These are phyloP conservation scores for Gouania willdenowi DNA, from an alignment of 2,797 vertebrate genomes.

Conservation along the genomic window DNA sequence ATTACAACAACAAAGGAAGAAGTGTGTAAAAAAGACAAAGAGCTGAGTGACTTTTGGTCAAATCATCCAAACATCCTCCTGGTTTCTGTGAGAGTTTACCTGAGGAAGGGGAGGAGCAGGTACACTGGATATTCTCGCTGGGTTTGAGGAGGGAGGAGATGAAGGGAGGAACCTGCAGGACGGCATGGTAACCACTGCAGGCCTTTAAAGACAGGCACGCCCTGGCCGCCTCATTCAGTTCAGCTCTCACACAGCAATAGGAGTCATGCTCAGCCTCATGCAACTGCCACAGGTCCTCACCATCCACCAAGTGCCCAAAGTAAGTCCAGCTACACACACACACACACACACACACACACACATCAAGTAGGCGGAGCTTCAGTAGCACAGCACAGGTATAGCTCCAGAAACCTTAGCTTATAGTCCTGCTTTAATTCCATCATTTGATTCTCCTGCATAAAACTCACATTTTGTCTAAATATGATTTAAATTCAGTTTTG, in stretches of 20 bases:
- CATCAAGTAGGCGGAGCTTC: no score
- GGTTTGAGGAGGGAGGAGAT: constrained; percentile 37
- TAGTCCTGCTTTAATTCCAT: no score
- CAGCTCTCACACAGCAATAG: neutral
- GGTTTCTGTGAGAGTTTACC: constrained; percentile 22
- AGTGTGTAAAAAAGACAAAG: no score
- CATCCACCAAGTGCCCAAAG: constrained; percentile 87
- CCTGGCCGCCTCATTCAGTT: constrained; percentile 10
- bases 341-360: no score
- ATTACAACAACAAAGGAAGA: no score
- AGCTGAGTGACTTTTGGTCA: no score
- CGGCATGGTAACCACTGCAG: constrained; percentile 55
- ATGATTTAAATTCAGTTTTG: no score
- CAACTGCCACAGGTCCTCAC: constrained; percentile 80
- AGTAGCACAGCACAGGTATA: no score
- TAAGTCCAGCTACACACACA: constrained; percentile 66
- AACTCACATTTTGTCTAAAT: no score
- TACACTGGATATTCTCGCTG: constrained; percentile 50
- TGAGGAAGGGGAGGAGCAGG: constrained; percentile 30
- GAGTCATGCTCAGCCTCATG: constrained; percentile 79
- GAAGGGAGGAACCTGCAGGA: constrained; percentile 29
- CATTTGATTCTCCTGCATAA: no score
- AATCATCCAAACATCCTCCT: no score
- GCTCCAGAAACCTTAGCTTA: no score
- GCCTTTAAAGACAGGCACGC: constrained; percentile 39